Conservation (phyloP, 1,140 invertebrate genomes). For the Hylyphantes graminicola region DNA sequence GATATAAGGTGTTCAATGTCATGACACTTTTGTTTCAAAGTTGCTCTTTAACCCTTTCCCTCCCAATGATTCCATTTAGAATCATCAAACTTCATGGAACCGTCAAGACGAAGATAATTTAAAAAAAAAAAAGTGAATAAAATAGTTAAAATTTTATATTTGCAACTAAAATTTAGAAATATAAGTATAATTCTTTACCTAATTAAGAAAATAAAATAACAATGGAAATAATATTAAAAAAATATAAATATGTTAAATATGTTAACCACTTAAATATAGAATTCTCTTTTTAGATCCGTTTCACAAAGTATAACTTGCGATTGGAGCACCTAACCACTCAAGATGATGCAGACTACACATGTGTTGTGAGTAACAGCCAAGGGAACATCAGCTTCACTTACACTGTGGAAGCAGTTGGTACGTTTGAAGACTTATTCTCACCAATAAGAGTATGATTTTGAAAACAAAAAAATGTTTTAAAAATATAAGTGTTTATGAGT, state of each 20-base stretch:
- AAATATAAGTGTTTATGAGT: too few species aligned
- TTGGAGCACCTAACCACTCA: slow-evolving; percentile 46
- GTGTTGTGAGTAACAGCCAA: slow-evolving; percentile 63
- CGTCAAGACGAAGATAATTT: too few species aligned
- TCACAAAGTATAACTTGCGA: slow-evolving; percentile 45
- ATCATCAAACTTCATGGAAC: too few species aligned
- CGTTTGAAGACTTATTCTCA: background rate
- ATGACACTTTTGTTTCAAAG: too few species aligned
- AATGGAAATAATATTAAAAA: background rate
- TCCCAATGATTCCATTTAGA: too few species aligned
- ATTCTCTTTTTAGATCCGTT: slow-evolving; percentile 31
- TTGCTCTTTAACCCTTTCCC: too few species aligned
- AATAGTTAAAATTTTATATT: background rate
- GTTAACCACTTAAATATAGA: slow-evolving; percentile 53
- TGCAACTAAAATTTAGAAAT: background rate
- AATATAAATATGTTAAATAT: background rate
- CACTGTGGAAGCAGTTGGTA: slow-evolving; percentile 52
- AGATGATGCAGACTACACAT: slow-evolving; percentile 65
- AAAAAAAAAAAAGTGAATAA: too few species aligned
- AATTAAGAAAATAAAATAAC: background rate
- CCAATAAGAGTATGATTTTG: background rate
- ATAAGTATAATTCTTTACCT: background rate
- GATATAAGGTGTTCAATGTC: too few species aligned
- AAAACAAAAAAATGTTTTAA: background rate
- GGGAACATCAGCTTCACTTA: slow-evolving; percentile 62